Evolutionary conservation across 1,140 invertebrate genomes (phyloP).

Genomic region (Stegodyphus dumicola): DNA sequence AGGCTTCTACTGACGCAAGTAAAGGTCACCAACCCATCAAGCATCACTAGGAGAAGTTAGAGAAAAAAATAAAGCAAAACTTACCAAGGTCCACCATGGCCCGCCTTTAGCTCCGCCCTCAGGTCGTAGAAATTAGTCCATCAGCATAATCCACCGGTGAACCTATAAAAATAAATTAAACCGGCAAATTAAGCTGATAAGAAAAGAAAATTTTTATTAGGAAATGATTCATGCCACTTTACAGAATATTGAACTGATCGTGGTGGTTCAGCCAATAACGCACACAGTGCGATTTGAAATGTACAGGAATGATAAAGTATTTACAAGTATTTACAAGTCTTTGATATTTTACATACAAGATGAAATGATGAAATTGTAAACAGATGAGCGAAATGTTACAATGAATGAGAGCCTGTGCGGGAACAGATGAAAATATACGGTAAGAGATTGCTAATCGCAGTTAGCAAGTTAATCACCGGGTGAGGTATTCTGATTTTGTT

Average conservation of each 20-base stretch:
- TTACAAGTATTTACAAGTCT: neutral
- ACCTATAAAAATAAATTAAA: no score
- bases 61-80: no score
- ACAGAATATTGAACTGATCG: neutral
- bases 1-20: no score
- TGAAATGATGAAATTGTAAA: no score
- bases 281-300: neutral
- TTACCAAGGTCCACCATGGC: no score
- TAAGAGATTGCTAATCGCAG: neutral
- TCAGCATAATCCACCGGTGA: no score
- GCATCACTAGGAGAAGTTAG: no score
- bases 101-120: no score
- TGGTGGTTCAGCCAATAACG: neutral
- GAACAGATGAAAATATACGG: neutral
- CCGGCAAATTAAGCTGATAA: slow-evolving; percentile 1
- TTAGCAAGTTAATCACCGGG: neutral
- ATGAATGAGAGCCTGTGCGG: neutral
- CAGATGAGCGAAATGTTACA: no score
- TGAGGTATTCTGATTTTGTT: neutral
- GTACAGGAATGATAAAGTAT: neutral
- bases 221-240: neutral
- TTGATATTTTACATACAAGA: no score
- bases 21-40: no score
- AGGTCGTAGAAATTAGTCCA: no score
- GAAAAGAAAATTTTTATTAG: neutral